A percentile compares a stretch with the other conserved stretches of the same genome.
phyloP scores from a whole-genome alignment of 2,113 vertebrate genomes.

The Thunnus maccoyii region DNA sequence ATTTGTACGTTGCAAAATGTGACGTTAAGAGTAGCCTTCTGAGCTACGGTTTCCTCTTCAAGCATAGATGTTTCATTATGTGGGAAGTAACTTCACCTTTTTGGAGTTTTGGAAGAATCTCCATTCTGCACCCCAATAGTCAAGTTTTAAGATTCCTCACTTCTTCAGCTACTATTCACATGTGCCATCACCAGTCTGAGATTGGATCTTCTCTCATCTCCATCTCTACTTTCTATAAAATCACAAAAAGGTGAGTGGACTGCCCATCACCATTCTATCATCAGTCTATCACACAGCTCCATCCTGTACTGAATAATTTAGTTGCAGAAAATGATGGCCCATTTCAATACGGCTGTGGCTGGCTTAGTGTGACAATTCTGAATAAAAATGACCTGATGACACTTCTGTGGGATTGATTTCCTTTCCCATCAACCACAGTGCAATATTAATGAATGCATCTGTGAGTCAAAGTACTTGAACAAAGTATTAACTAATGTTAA shows the following conservation, averaged over 20 bases:
- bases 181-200: neutral
- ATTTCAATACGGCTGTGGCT: slow-evolving; percentile 20
- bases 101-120: neutral
- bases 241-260: slow-evolving; percentile 26
- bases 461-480: too few species aligned
- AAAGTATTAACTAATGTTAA: neutral
- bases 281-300: slow-evolving; percentile 44
- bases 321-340: slow-evolving; percentile 44
- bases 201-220: slow-evolving; percentile 18
- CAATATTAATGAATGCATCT: slow-evolving; percentile 1
- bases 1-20: neutral
- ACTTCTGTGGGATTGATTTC: slow-evolving; percentile 25
- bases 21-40: neutral
- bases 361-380: slow-evolving; percentile 16
- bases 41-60: neutral
- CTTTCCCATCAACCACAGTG: neutral
- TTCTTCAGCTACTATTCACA: neutral
- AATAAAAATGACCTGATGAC: slow-evolving; percentile 39
- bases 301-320: slow-evolving; percentile 62
- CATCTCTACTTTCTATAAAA: slow-evolving; percentile 18
- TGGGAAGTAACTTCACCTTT: neutral
- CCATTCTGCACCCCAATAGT: neutral
- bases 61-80: neutral
- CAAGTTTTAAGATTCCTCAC: slow-evolving; percentile 2
- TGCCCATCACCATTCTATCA: slow-evolving; percentile 40